These are phyloP conservation scores for Sula dactylatra DNA, from an alignment of 2,113 vertebrate genomes.

Conservation along the genomic window DNA sequence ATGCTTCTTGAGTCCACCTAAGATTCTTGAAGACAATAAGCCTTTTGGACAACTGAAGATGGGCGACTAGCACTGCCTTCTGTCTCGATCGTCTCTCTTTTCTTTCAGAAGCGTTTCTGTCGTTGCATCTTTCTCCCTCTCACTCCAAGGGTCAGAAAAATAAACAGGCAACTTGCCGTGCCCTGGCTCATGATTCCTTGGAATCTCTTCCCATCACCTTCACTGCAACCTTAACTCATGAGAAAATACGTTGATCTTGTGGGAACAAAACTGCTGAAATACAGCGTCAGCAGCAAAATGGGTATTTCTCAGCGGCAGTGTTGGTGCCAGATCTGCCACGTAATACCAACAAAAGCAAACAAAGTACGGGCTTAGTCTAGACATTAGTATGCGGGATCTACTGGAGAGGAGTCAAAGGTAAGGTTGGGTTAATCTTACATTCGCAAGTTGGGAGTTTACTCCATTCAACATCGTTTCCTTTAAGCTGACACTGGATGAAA, in stretches of 20 bases:
- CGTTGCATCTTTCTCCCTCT: background rate
- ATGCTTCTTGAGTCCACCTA: fast-evolving
- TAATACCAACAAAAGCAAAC: fast-evolving
- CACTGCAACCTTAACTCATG: background rate
- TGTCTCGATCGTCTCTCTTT: fast-evolving
- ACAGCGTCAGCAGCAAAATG: background rate
- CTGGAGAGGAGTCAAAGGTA: background rate
- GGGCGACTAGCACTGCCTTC: background rate
- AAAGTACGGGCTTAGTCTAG: fast-evolving
- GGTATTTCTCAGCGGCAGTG: background rate
- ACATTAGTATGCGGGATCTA: fast-evolving
- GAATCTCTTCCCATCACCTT: background rate
- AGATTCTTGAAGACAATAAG: background rate
- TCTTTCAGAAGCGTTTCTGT: background rate
- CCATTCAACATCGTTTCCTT: background rate
- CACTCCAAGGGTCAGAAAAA: background rate
- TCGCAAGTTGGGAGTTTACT: conserved; percentile 20
- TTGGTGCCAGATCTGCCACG: background rate
- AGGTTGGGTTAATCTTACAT: background rate
- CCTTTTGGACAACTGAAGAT: fast-evolving
- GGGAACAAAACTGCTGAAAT: background rate
- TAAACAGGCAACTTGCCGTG: background rate
- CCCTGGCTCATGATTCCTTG: background rate
- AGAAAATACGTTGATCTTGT: background rate
- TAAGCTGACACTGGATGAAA: conserved; percentile 18